Percentiles rank a stretch among this genome's conserved stretches.
phyloP scores from a whole-genome alignment of 2,797 vertebrate species.

The Eurystomus glaucurus region DNA sequence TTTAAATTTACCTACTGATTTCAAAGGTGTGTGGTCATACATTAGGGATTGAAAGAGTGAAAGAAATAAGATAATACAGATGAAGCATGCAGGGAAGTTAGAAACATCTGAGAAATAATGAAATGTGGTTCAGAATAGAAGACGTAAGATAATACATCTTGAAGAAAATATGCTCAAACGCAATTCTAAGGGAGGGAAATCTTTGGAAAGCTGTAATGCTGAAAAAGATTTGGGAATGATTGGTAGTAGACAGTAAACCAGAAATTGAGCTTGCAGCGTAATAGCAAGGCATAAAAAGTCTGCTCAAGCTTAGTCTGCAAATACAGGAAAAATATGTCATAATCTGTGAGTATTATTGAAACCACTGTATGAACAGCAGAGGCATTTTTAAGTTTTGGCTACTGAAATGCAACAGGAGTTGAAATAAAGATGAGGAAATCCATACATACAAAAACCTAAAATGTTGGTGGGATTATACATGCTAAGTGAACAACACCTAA shows the following conservation, averaged over 20 bases:
- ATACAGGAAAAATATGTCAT: background rate
- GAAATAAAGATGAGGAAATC: background rate
- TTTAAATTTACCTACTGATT: background rate
- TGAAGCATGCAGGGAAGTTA: background rate
- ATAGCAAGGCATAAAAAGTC: background rate
- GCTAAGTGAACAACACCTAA: background rate
- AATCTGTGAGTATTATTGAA: background rate
- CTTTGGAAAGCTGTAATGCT: background rate
- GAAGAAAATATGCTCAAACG: background rate
- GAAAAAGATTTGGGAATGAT: conserved; percentile 6
- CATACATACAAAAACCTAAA: background rate
- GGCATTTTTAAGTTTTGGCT: background rate
- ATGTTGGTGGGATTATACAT: background rate
- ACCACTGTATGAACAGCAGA: background rate
- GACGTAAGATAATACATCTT: background rate
- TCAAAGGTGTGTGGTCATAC: background rate
- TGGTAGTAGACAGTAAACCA: conserved; percentile 33
- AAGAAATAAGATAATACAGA: background rate
- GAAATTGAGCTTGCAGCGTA: background rate
- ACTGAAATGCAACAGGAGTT: background rate
- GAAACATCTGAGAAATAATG: background rate
- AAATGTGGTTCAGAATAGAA: conserved; percentile 1
- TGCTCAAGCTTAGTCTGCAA: background rate
- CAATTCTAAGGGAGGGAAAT: background rate
- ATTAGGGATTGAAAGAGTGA: background rate